These are phyloP conservation scores for Neodiprion lecontei DNA, from an alignment of 1,140 invertebrate species.

Conservation along the genomic window DNA sequence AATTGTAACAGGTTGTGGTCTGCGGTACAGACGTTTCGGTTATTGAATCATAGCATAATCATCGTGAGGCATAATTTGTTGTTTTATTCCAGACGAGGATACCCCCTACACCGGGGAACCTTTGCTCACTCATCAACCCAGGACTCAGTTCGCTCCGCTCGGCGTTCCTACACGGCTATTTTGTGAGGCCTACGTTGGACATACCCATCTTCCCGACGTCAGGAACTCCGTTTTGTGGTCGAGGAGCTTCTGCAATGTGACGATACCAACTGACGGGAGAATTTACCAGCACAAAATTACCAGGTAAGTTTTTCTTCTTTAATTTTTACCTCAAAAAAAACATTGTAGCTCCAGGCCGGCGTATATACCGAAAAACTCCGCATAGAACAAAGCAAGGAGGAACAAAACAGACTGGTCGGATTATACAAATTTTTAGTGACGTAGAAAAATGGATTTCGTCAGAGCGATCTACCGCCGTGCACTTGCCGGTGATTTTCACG, in stretches of 20 bases:
- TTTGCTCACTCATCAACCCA: constrained; percentile 59
- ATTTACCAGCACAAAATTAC: constrained; percentile 60
- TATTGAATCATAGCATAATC: neutral
- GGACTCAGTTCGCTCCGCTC: constrained; percentile 57
- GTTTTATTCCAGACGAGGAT: constrained; percentile 42
- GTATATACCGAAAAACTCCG: too few relatives aligned
- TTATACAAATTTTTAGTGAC: too few relatives aligned
- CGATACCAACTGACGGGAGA: constrained; percentile 53
- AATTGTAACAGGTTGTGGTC: constrained; percentile 13
- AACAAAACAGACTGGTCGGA: too few relatives aligned
- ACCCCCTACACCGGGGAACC: constrained; percentile 60
- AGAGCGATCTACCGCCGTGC: too few relatives aligned
- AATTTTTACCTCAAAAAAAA: too few relatives aligned
- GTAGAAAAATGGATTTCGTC: too few relatives aligned
- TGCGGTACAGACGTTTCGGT: neutral
- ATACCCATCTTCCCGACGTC: constrained; percentile 75
- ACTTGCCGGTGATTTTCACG: too few relatives aligned
- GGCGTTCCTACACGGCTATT: constrained; percentile 70
- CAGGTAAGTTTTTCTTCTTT: constrained; percentile 51
- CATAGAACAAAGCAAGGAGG: too few relatives aligned
- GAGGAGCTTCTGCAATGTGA: constrained; percentile 65
- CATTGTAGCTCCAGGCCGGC: too few relatives aligned
- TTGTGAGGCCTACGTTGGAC: constrained; percentile 79
- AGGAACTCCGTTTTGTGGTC: constrained; percentile 71
- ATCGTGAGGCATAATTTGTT: too few relatives aligned